Evolutionary conservation across 2,888 invertebrate species (phyloP).

Genomic region (Drosophila nigritarsus): DNA sequence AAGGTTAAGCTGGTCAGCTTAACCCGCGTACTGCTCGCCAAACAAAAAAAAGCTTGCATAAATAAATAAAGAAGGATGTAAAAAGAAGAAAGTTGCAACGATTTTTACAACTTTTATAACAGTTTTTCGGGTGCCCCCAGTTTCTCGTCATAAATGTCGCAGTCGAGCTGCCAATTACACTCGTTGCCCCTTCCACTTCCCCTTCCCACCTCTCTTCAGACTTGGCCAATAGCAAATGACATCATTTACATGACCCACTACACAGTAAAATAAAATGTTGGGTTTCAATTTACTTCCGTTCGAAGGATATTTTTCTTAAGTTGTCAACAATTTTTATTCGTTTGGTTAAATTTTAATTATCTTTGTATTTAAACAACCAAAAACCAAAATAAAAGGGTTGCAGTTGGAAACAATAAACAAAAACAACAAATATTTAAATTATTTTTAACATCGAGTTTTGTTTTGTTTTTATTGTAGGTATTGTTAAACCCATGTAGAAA

Average conservation of each 20-base stretch:
- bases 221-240: slow-evolving; percentile 52
- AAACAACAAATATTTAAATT: neutral
- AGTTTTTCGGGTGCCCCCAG: slow-evolving; percentile 18
- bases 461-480: neutral
- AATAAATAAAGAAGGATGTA: slow-evolving; percentile 9
- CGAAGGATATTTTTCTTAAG: neutral
- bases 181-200: neutral
- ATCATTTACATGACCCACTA: slow-evolving; percentile 52
- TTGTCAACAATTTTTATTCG: neutral
- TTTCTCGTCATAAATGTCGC: slow-evolving; percentile 54
- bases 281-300: neutral
- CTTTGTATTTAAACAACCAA: neutral
- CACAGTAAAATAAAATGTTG: slow-evolving; percentile 3
- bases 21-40: slow-evolving; percentile 51
- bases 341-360: neutral
- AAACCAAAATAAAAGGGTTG: neutral
- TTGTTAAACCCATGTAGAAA: neutral
- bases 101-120: slow-evolving; percentile 69
- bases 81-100: slow-evolving; percentile 43
- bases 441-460: neutral
- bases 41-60: slow-evolving; percentile 1
- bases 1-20: slow-evolving; percentile 74
- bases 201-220: slow-evolving; percentile 29
- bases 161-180: slow-evolving; percentile 56
- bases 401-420: neutral